Evolutionary conservation across 2,888 invertebrate species (phyloP), one percentile per base, ranked within the genome.

Genomic region (Clunio marinus): DNA sequence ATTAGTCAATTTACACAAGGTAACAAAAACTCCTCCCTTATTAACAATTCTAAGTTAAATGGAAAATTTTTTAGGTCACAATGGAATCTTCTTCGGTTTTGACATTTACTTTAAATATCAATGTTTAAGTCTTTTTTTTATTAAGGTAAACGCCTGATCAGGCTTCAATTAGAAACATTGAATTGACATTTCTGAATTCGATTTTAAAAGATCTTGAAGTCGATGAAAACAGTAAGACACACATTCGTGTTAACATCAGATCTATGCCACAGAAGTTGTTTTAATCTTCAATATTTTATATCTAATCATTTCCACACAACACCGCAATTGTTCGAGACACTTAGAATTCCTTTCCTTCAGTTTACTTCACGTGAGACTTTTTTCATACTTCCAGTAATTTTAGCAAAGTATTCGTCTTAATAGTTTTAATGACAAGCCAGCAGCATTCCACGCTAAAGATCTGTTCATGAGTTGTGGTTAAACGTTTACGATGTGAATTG

Each of bases 381-480:
- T n/a, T n/a, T n/a, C n/a, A n/a, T n/a, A n/a, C n/a, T n/a, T n/a
- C n/a, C 10, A 15, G 15, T 13, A 15, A 13, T 41, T 2, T 5
- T 2, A 2, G 2, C 41, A 15, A 10, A 15, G 32, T 10, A 10
- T 41, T 41, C 41, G 41, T n/a, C 41, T 5, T 41, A 41, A 41
- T 41, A 2, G n/a, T 41, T 41, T 41, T 41, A 41, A 41, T 41
- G 41, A 41, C 41, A 41, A 41, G 41, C 41, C 41, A 41, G 41
- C 41, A 41, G 41, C 41, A 41, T 41, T 41, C 41, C 41, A n/a
- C 10, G 41, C n/a, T n/a, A 41, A 41, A n/a, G 15, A 13, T 41
- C n/a, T n/a, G n/a, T 41, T 41, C 15, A 41, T 41, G 41, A 41
- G 10, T 41, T 15, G 41, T 10, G 41, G 41, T 41, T 41, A n/a